Evolutionary conservation across 2,888 invertebrate species (phyloP), one percentile per base, ranked within the genome.

Genomic region (Pammene aurita): DNA sequence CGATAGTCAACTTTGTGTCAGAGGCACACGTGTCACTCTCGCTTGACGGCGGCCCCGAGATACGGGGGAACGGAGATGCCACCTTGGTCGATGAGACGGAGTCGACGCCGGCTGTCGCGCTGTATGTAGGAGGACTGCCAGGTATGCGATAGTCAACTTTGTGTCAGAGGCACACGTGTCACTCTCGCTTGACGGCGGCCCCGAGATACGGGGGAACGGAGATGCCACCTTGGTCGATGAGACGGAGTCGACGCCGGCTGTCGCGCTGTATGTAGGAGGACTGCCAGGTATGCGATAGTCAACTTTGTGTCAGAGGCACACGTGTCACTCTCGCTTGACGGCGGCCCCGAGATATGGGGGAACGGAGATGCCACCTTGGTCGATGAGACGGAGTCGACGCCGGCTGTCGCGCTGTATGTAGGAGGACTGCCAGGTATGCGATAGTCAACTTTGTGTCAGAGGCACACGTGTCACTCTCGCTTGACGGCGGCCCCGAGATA

Each of bases 221-320:
- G 79, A 68, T 69, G 78, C n/a, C 65, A 75, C 72, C 63, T 75
- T 90, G 14, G 85, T 92, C 48, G 83, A 88, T 66, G 87, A 88
- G 65, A 89, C 86, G 70, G 94, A 93, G 62, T 42, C 67, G 34
- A 66, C 67, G 60, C 89, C 90, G n/a, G 56, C 92, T 65, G 85
- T 92, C 1, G 95, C 96, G 1, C 89, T 98, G 0, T 97, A 96
- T 78, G 95, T 98, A 72, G 98, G 97, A 26, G 98, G 98, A 38
- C 84, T 97, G 78, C 97, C 97, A 84, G 96, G 97, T 97, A 84
- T 26, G 26, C 1, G 74, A 92, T 42, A 42, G 5, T 42, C 10
- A 11, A 11, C 42, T 5, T 42, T 42, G 10, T 13, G 10, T 11
- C 13, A 42, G 1, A 42, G 7, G 9, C 38, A 38, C 9, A 9